These are phyloP conservation scores for Pygoscelis antarcticus DNA, from an alignment of 2,113 vertebrate species.

Conservation along the genomic window DNA sequence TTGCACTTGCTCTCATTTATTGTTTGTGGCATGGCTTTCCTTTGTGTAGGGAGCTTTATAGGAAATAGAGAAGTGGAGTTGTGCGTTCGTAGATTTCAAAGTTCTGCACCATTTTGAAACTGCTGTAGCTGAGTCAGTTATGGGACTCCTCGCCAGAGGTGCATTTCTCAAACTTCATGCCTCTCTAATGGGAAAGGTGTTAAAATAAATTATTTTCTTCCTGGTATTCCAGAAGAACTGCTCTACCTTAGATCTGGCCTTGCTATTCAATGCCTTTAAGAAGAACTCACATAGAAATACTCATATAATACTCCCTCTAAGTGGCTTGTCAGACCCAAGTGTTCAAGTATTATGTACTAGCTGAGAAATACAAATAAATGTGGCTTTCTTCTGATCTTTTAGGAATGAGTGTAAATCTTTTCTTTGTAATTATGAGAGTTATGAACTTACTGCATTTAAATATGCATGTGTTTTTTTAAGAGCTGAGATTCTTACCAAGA, in stretches of 20 bases:
- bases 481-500: neutral
- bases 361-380: neutral
- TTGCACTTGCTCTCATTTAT: neutral
- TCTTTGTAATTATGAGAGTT: neutral
- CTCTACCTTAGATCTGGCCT: neutral
- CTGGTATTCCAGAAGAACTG: neutral
- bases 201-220: neutral
- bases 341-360: neutral
- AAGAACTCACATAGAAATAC: neutral
- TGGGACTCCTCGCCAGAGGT: neutral
- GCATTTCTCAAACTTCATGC: neutral
- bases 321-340: neutral
- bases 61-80: neutral
- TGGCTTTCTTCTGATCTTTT: neutral
- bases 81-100: neutral
- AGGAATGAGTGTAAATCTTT: neutral
- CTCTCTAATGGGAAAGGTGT: neutral
- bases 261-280: neutral
- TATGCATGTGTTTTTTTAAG: neutral
- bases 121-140: neutral
- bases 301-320: neutral
- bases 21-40: neutral
- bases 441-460: neutral
- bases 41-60: neutral
- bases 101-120: neutral